phyloP scores from a whole-genome alignment of 1,140 invertebrate species.

The Mactra quadrangularis region DNA sequence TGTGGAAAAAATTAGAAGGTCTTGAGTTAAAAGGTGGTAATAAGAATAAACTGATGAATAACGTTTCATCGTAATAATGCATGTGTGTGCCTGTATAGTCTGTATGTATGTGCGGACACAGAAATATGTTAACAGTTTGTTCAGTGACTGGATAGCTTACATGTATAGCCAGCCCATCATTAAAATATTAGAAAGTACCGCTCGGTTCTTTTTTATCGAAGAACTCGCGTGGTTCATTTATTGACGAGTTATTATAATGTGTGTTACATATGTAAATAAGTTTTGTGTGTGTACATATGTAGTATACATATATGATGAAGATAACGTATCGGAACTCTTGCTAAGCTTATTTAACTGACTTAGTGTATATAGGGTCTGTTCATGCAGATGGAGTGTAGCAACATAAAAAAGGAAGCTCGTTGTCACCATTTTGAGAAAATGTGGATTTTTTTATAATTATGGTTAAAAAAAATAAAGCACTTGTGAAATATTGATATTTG shows the following conservation, averaged over 20 bases:
- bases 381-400: too few relatives aligned
- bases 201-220: too few relatives aligned
- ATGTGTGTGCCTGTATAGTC: slow-evolving; percentile 33
- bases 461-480: too few relatives aligned
- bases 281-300: slow-evolving; percentile 42
- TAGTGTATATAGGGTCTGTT: not conserved
- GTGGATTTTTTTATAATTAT: too few relatives aligned
- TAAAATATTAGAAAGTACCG: too few relatives aligned
- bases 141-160: slow-evolving; percentile 30
- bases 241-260: not conserved
- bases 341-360: not conserved
- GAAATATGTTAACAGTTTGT: slow-evolving; percentile 1
- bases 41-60: slow-evolving; percentile 68
- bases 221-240: too few relatives aligned
- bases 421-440: too few relatives aligned
- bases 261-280: slow-evolving; percentile 31
- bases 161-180: not conserved
- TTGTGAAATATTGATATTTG: not conserved
- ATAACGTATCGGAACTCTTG: too few relatives aligned
- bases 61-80: slow-evolving; percentile 42
- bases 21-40: slow-evolving; percentile 79
- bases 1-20: slow-evolving; percentile 83
- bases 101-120: slow-evolving; percentile 19
- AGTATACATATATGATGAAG: not conserved
- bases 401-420: too few relatives aligned